A percentile compares a stretch with the other conserved stretches of the same genome.
Conservation (phyloP, 2,888 invertebrate genomes). For the Trichogramma evanescens region DNA sequence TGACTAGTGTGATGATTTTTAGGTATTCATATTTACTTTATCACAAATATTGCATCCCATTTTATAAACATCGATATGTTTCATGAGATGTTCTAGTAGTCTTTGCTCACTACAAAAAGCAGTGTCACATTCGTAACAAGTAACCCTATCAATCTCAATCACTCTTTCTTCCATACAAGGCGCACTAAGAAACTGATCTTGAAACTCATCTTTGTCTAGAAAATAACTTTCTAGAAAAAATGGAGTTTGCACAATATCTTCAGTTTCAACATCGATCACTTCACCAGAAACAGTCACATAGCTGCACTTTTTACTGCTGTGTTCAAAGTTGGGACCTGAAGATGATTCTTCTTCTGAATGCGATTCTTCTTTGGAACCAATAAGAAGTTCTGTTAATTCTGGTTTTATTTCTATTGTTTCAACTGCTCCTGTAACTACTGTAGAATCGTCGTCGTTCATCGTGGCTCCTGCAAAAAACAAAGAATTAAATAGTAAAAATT, state of each 20-base stretch:
- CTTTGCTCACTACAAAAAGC: constrained; percentile 23
- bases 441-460: constrained; percentile 20
- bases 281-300: constrained; percentile 18
- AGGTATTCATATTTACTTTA: constrained; percentile 15
- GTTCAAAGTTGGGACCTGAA: constrained; percentile 6
- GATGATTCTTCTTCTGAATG: constrained; percentile 10
- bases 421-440: constrained; percentile 20
- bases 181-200: constrained; percentile 10
- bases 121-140: constrained; percentile 22
- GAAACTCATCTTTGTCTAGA: constrained; percentile 14
- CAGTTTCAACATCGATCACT: constrained; percentile 18
- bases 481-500: not conserved
- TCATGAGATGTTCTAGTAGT: constrained; percentile 23
- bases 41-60: constrained; percentile 25
- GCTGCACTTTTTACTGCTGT: constrained; percentile 3
- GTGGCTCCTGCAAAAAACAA: constrained; percentile 6
- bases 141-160: constrained; percentile 20
- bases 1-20: not conserved
- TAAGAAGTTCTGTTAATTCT: constrained; percentile 19
- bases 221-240: constrained; percentile 25
- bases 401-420: constrained; percentile 25
- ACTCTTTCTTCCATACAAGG: constrained; percentile 2
- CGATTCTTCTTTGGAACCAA: constrained; percentile 13
- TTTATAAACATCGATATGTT: constrained; percentile 22
- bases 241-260: constrained; percentile 22